phyloP scores from a whole-genome alignment of 2,797 vertebrate species.

The Babyrousa celebensis region DNA sequence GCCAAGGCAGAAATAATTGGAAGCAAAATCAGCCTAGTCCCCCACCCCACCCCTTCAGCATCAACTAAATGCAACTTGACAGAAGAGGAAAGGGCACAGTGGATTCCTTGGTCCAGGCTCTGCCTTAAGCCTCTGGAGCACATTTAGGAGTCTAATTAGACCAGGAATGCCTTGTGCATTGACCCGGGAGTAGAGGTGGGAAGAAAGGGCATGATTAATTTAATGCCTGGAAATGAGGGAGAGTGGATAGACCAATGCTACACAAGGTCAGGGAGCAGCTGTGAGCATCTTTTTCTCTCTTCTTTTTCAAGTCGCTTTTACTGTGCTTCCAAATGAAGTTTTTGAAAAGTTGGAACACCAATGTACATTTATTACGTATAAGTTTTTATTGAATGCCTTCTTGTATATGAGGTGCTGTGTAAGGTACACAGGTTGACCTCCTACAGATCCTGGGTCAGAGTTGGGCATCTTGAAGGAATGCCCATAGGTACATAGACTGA shows the following conservation, averaged over 20 bases:
- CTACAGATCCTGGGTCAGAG: background rate
- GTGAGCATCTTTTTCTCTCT: background rate
- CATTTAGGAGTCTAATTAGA: conserved; percentile 66
- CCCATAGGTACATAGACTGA: background rate
- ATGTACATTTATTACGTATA: conserved; percentile 12
- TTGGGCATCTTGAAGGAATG: background rate
- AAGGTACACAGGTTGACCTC: background rate
- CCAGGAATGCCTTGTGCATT: conserved; percentile 25
- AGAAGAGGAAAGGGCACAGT: background rate
- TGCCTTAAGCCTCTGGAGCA: background rate
- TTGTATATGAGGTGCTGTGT: background rate
- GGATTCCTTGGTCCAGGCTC: background rate
- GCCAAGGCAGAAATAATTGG: conserved; percentile 52
- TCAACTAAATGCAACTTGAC: background rate
- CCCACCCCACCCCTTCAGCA: background rate
- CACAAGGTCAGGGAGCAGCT: background rate
- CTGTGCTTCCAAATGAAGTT: conserved; percentile 24
- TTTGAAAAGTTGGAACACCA: background rate
- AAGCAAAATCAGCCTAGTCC: conserved; percentile 24
- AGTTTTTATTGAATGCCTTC: background rate
- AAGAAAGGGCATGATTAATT: conserved; percentile 62
- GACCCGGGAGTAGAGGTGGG: conserved; percentile 43
- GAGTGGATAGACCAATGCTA: background rate
- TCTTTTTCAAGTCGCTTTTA: conserved; percentile 15
- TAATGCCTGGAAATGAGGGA: background rate